Base-by-base conservation (phyloP, 2,797 vertebrate genomes). In the Melanogrammus aeglefinus region DNA sequence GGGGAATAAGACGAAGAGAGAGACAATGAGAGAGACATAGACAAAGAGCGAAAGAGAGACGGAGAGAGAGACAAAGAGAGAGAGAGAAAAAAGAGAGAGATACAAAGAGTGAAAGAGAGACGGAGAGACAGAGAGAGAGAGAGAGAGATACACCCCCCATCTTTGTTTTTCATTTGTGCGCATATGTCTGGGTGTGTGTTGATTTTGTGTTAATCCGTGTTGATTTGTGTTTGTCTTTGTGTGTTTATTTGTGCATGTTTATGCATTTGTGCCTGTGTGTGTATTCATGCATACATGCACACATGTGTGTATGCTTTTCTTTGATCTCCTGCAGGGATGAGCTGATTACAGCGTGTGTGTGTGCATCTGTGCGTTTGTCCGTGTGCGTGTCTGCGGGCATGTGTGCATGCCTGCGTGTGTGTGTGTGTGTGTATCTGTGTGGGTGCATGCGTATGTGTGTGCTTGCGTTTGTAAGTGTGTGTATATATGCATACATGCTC, bases 311-410 rank as follows among this genome's bases (percentile, higher is more conserved):
- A 84, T 91, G 88, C 87, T 70, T 80, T 72, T 82, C 92, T 95
- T 95, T 95, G 91, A 94, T 95, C 93, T 94, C 90, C 89, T 91
- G 92, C 93, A 92, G 92, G 91, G 92, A 88, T 88, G 92, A 93
- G 90, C 88, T 89, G 88, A 88, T 84, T 36, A 36, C 35, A 36
- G 35, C 35, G 35, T 92, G 91, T 89, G 88, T 90, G 88, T 90
- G 91, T 94, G 93, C 93, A 92, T 94, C 7, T 41, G 39, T 41
- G 10, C 10, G 39, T 13, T 2, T 41, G 39, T 41, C 2, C 2
- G 39, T 13, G 39, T 13, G 9, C 8, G 39, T 41, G 39, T 2
- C 39, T 2, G 39, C 2, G 39, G 9, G 39, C 13, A 13, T 41
- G 39, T 41, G 39, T 41, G 39, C 13, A 41, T 41, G 39, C 13